Evolutionary conservation across 2,113 vertebrate genomes (phyloP).

Genomic region (Thermophis baileyi): DNA sequence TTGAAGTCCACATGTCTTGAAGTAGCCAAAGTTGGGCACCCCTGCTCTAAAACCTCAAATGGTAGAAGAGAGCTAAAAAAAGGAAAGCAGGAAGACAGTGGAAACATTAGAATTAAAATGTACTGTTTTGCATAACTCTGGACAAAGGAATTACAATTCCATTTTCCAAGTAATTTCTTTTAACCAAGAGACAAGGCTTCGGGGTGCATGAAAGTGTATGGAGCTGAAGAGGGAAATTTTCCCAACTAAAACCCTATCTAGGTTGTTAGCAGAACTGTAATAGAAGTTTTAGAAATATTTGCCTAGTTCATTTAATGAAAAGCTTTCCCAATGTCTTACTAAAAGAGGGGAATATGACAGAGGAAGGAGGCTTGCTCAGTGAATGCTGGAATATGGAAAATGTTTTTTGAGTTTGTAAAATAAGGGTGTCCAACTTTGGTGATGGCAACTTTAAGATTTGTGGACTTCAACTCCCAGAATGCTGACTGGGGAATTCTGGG

Average conservation of each 20-base stretch:
- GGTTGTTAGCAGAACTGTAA: not conserved
- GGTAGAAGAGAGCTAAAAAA: not conserved
- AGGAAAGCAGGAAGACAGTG: not conserved
- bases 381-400: conserved; percentile 31
- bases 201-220: not conserved
- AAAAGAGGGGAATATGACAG: conserved; percentile 3
- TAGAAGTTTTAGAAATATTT: conserved; percentile 9
- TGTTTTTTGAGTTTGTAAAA: conserved; percentile 41
- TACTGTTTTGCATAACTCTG: not conserved
- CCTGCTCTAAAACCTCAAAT: not conserved
- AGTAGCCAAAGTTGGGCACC: not conserved
- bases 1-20: not conserved
- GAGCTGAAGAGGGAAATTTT: not conserved
- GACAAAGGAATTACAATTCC: not conserved
- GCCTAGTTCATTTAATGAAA: not conserved
- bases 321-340: conserved; percentile 14
- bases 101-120: not conserved
- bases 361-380: not conserved
- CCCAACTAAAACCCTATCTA: not conserved
- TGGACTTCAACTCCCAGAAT: not conserved
- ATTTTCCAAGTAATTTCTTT: not conserved
- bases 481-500: not conserved
- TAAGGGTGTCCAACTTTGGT: not conserved
- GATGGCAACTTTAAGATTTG: not conserved
- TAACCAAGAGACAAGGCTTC: not conserved